Conservation (phyloP, 2,888 invertebrate species). For the Oligia latruncula region DNA sequence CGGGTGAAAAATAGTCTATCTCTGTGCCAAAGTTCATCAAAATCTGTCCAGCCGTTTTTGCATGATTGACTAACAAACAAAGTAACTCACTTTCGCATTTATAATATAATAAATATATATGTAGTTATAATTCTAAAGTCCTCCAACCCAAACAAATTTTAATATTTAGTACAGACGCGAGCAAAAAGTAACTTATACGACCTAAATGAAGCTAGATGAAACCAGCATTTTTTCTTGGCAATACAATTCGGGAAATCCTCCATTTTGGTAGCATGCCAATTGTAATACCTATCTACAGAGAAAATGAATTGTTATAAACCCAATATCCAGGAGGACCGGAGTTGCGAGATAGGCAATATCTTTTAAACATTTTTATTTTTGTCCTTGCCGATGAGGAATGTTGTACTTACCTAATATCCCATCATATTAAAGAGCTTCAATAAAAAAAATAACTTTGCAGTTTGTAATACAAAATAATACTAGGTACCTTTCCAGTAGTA, state of each 20-base stretch:
- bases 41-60: not conserved
- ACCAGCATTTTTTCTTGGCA: constrained; percentile 80
- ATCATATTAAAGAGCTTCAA: not conserved
- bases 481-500: too few relatives aligned
- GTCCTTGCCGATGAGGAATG: constrained; percentile 14
- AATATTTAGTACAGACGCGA: constrained; percentile 45
- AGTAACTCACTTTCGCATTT: not conserved
- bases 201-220: constrained; percentile 69
- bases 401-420: constrained; percentile 13
- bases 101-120: too few relatives aligned
- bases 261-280: constrained; percentile 78
- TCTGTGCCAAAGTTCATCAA: not conserved
- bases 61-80: not conserved
- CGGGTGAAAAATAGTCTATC: not conserved
- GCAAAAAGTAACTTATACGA: constrained; percentile 60
- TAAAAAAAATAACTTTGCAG: not conserved
- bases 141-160: constrained; percentile 19
- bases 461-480: not conserved
- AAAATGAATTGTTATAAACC: constrained; percentile 76
- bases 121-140: not conserved
- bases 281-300: constrained; percentile 77
- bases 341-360: constrained; percentile 54
- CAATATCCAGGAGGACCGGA: constrained; percentile 56
- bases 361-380: constrained; percentile 61
- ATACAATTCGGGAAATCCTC: constrained; percentile 72